phyloP scores from a whole-genome alignment of 2,113 vertebrate species.

The Pogona vitticeps region DNA sequence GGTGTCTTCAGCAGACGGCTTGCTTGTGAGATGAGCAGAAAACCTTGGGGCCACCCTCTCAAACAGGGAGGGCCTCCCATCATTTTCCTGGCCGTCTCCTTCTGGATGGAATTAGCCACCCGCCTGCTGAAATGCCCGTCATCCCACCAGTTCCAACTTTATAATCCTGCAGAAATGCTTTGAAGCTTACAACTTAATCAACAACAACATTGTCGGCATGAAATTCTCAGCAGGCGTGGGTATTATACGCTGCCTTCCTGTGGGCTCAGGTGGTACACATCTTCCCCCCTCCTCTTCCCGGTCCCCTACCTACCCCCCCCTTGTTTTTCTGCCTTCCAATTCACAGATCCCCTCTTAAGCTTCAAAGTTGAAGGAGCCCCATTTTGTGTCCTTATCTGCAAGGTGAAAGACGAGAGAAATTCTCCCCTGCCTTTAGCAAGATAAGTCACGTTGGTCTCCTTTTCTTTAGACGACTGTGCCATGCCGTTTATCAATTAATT shows the following conservation, averaged over 20 bases:
- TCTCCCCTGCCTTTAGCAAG: constrained; percentile 56
- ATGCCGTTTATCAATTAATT: constrained; percentile 74
- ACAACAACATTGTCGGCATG: constrained; percentile 11
- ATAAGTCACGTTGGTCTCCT: constrained; percentile 65
- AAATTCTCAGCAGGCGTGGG: background rate
- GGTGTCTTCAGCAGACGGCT: background rate
- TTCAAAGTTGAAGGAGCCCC: background rate
- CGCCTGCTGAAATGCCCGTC: background rate
- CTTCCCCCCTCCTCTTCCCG: too few species aligned
- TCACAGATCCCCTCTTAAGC: constrained; percentile 32
- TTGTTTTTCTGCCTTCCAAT: constrained; percentile 14
- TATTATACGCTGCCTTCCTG: background rate
- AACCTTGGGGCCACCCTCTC: background rate
- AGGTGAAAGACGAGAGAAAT: constrained; percentile 66
- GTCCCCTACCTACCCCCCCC: background rate
- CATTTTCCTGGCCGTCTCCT: background rate
- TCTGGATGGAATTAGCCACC: background rate
- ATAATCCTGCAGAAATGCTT: constrained; percentile 26
- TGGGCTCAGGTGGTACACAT: background rate
- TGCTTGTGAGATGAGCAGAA: background rate
- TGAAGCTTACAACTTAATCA: constrained; percentile 35
- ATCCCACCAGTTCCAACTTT: constrained; percentile 18
- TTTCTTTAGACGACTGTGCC: constrained; percentile 61
- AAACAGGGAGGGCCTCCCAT: too few species aligned
- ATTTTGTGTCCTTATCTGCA: constrained; percentile 63